Conservation (phyloP, 2,113 vertebrate genomes). For the Petrocephalus microphthalmus region DNA sequence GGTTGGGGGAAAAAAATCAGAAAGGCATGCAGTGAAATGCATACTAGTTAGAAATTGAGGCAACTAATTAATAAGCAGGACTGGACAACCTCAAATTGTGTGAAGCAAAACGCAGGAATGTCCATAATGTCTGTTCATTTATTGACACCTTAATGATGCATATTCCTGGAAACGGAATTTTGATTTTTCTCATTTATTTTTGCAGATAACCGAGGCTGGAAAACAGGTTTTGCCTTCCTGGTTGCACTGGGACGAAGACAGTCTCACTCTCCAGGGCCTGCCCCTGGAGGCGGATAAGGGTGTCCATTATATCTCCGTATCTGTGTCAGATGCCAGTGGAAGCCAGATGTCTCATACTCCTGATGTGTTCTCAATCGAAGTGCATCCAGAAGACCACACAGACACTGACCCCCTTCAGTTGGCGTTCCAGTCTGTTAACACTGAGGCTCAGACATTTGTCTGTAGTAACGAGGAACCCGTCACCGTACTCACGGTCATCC, state of each 20-base stretch:
- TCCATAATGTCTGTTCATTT: not conserved
- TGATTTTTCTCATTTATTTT: not conserved
- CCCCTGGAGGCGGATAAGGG: constrained; percentile 88
- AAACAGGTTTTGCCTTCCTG: constrained; percentile 81
- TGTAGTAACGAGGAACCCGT: constrained; percentile 78
- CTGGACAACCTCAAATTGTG: not conserved
- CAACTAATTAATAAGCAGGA: not conserved
- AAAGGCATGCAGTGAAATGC: not conserved
- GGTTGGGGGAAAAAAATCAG: not conserved
- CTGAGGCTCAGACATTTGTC: constrained; percentile 56
- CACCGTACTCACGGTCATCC: constrained; percentile 88
- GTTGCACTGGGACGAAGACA: constrained; percentile 78
- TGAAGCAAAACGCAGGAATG: not conserved
- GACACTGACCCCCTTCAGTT: constrained; percentile 67
- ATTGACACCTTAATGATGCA: not conserved
- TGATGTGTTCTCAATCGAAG: constrained; percentile 85
- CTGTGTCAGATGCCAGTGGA: constrained; percentile 60
- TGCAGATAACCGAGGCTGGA: constrained; percentile 76
- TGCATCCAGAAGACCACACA: constrained; percentile 82
- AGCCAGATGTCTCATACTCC: constrained; percentile 60
- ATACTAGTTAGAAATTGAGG: not conserved
- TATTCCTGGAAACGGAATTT: not conserved
- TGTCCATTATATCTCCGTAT: constrained; percentile 81
- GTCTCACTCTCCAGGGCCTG: constrained; percentile 73
- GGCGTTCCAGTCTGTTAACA: constrained; percentile 50